Evolutionary conservation across 2,113 vertebrate species (phyloP).

Genomic region (Junco hyemalis): DNA sequence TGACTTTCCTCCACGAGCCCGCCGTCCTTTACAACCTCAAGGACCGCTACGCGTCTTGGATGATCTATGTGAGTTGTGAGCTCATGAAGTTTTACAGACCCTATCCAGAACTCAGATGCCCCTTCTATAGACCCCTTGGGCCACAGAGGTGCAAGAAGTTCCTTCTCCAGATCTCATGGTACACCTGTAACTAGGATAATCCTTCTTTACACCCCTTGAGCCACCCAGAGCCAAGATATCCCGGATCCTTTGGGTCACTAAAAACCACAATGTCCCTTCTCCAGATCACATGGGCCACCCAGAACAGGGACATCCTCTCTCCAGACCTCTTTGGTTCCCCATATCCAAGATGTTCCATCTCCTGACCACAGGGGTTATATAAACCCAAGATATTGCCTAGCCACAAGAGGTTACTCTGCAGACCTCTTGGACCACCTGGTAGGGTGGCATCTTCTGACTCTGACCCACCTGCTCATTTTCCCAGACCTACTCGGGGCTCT

Average conservation of each 20-base stretch:
- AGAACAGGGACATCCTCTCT: not conserved
- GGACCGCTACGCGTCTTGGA: conserved; percentile 91
- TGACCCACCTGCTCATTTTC: not conserved
- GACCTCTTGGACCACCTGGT: not conserved
- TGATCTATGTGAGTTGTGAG: conserved; percentile 85
- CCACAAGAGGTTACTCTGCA: not conserved
- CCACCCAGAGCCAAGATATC: not conserved
- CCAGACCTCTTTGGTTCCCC: not conserved
- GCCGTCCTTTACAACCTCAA: conserved; percentile 90
- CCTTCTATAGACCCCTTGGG: not conserved
- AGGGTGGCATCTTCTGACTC: rapidly evolving
- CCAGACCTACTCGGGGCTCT: conserved; percentile 12
- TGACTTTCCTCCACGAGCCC: conserved; percentile 89
- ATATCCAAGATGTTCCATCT: not conserved
- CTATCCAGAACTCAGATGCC: rapidly evolving
- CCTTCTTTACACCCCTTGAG: not conserved
- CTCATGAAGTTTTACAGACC: not conserved
- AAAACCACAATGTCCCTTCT: not conserved
- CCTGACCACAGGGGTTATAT: not conserved
- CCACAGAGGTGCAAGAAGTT: not conserved
- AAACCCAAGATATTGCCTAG: not conserved
- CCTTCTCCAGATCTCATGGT: not conserved
- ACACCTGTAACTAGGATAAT: not conserved
- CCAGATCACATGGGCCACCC: not conserved
- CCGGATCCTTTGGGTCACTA: not conserved